Evolutionary conservation across 2,797 vertebrate species (phyloP), one percentile per base, ranked within the genome.

Genomic region (Etheostoma nigrum): DNA sequence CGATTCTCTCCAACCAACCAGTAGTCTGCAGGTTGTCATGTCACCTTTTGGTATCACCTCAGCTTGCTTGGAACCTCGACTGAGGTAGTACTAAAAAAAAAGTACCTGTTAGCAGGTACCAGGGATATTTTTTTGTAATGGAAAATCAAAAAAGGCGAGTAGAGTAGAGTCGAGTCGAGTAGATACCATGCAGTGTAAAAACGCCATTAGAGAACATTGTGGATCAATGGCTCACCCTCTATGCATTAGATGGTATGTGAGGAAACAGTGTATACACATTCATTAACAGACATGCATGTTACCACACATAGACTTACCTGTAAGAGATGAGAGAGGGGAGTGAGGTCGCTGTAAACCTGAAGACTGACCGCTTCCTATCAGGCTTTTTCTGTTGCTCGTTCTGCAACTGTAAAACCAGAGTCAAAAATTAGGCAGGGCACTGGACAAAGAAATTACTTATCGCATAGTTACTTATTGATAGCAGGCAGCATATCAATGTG

Each of bases 341-440:
- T 99, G 98, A 54, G 98, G 98, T 49, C 98, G 95, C 49, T 97
- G 98, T 88, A 99, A 94, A 36, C 96, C 97, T 76, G 97, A 88
- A 49, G 98, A 95, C 87, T 98, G 97, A 53, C 96, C 96, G 91
- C 96, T 99, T 91, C 98, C 96, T 81, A 99, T 99, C 88, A 99
- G 92, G 89, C 96, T 99, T 86, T 99, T 99, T 91, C 98, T 95
- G 95, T 98, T 99, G 92, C 96, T 99, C 7, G 98, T 98, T 88
- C 98, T 96, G 91, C 98, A 99, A 93, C 98, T 99, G 93, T 47
- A 51, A 85, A 92, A 88, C 78, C 74, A 95, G 45, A 89, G 45
- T 48, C 52, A 66, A 14, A 79, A 14, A 65, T 90, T 55, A 89
- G 79, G 10, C 47, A 51, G 58, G 19, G 18, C 13, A 64, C 55